A percentile compares a stretch with the other conserved stretches of the same genome.
These are phyloP conservation scores for Cuniculus paca DNA, from an alignment of 2,797 vertebrate species.

Conservation along the genomic window DNA sequence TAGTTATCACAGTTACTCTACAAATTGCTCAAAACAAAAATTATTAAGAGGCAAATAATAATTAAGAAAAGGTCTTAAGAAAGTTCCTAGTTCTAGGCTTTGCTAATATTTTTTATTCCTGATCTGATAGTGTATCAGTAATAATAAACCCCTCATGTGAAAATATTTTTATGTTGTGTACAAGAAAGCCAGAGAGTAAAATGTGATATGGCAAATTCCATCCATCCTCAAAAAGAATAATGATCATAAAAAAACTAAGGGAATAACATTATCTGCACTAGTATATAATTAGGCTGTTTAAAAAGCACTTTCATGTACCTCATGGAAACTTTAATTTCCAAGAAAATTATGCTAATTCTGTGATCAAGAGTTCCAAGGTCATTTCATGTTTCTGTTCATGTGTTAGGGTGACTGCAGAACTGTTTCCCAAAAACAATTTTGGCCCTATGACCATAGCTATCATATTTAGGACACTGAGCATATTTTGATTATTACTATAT, in stretches of 20 bases:
- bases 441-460: background rate
- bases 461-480: background rate
- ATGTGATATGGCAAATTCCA: background rate
- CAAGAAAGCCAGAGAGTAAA: background rate
- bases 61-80: background rate
- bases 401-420: background rate
- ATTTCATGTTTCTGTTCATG: background rate
- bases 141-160: background rate
- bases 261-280: background rate
- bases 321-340: background rate
- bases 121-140: background rate
- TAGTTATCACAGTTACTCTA: background rate
- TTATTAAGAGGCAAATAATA: background rate
- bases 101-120: background rate
- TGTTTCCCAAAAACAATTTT: background rate
- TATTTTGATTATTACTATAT: background rate
- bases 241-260: background rate
- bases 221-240: background rate
- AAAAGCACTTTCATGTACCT: no score
- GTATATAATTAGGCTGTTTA: background rate
- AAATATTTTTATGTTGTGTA: background rate
- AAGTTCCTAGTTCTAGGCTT: background rate
- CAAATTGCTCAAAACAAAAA: conserved; percentile 12
- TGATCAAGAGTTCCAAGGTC: no score
- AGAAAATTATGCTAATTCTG: background rate